phyloP scores from a whole-genome alignment of 2,797 vertebrate species.

The Cyprinodon diabolis region DNA sequence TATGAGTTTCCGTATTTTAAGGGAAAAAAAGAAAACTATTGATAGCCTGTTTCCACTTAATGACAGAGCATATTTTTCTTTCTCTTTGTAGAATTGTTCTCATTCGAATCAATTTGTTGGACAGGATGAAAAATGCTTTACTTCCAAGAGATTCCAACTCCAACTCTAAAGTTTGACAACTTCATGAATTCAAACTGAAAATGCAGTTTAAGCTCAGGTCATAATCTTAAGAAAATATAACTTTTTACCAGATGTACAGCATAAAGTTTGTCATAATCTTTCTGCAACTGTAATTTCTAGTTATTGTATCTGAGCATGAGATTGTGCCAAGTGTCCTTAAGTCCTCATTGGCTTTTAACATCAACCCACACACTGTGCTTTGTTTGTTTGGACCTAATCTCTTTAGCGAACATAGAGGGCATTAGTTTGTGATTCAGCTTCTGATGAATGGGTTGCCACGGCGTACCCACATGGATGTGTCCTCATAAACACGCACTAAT shows the following conservation, averaged over 20 bases:
- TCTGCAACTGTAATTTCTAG: not conserved
- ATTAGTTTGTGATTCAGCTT: constrained; percentile 90
- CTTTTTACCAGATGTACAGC: not conserved
- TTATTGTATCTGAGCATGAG: not conserved
- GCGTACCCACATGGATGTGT: constrained; percentile 66
- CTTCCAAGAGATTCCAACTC: not conserved
- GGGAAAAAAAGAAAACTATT: constrained; percentile 4
- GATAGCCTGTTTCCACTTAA: constrained; percentile 27
- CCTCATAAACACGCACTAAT: constrained; percentile 48
- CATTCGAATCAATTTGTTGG: not conserved
- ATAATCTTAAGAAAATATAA: not conserved
- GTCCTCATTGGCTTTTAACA: constrained; percentile 23
- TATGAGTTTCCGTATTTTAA: constrained; percentile 27
- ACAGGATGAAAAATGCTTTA: not conserved
- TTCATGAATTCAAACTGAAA: not conserved
- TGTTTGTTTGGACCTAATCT: constrained; percentile 70
- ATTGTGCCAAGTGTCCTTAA: constrained; percentile 14
- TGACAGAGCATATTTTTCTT: constrained; percentile 2
- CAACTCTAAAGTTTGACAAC: not conserved
- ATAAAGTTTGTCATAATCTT: not conserved
- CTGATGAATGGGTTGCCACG: constrained; percentile 88
- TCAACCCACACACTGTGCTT: constrained; percentile 60
- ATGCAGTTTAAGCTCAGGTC: not conserved
- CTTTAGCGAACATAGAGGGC: constrained; percentile 88
- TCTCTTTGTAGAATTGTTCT: not conserved